phyloP scores from a whole-genome alignment of 2,113 vertebrate species.

The Siniperca knerii region DNA sequence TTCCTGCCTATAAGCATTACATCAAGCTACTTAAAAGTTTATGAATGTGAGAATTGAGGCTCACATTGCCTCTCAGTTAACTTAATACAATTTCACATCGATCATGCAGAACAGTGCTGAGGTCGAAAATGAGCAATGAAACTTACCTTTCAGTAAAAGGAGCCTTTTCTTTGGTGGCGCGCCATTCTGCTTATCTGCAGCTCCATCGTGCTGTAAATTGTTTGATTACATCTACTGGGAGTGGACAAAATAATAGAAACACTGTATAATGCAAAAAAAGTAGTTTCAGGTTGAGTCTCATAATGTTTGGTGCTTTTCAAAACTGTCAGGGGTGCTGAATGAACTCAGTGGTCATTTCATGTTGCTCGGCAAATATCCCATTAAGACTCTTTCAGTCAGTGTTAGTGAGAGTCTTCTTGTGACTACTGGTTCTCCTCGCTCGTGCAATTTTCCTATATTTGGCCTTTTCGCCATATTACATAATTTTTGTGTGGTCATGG shows the following conservation, averaged over 20 bases:
- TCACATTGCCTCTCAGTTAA: constrained; percentile 6
- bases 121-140: constrained; percentile 58
- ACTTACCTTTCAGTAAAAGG: constrained; percentile 57
- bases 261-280: background rate
- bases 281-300: background rate
- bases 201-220: background rate
- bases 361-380: background rate
- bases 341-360: background rate
- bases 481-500: background rate
- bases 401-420: background rate
- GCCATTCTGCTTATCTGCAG: constrained; percentile 30
- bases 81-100: background rate
- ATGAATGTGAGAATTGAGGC: background rate
- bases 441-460: background rate
- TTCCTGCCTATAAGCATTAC: background rate
- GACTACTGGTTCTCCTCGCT: background rate
- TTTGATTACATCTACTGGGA: constrained; percentile 9
- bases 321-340: background rate
- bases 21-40: background rate
- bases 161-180: constrained; percentile 64
- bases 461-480: background rate
- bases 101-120: constrained; percentile 41
- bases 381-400: background rate
- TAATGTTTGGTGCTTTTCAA: background rate
- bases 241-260: constrained; percentile 25